Percentiles rank a stretch among this genome's conserved stretches.
phyloP scores from a whole-genome alignment of 1,140 invertebrate genomes.

The Drosophila ananassae region DNA sequence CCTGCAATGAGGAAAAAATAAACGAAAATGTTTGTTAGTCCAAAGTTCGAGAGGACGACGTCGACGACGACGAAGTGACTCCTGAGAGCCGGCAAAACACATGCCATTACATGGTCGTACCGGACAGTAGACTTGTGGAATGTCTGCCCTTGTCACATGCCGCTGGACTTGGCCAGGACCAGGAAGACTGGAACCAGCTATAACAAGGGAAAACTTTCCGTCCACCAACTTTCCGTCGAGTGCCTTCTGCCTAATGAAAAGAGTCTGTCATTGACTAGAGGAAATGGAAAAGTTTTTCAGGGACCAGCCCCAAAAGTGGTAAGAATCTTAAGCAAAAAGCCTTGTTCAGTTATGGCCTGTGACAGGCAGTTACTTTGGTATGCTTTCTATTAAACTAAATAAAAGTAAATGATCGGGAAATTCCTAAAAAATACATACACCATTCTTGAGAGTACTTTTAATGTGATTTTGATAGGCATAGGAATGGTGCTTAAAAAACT shows the following conservation, averaged over 20 bases:
- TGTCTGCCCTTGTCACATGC: constrained; percentile 67
- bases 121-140: constrained; percentile 64
- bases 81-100: constrained; percentile 66
- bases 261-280: constrained; percentile 72
- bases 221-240: constrained; percentile 59
- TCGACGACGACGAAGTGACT: constrained; percentile 12
- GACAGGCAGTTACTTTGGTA: constrained; percentile 61
- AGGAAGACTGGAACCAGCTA: constrained; percentile 17
- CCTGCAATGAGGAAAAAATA: constrained; percentile 42
- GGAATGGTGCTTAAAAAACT: not conserved
- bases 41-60: constrained; percentile 45
- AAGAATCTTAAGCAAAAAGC: constrained; percentile 29
- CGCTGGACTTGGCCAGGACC: constrained; percentile 12
- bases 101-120: constrained; percentile 71
- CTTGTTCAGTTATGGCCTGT: constrained; percentile 44
- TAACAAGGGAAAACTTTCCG: constrained; percentile 55
- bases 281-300: constrained; percentile 71
- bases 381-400: constrained; percentile 71
- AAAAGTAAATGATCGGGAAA: constrained; percentile 60
- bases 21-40: constrained; percentile 68
- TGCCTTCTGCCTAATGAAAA: constrained; percentile 76
- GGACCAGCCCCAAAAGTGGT: constrained; percentile 48
- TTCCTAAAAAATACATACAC: not conserved
- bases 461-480: not conserved
- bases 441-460: not conserved